phyloP scores from a whole-genome alignment of 2,888 invertebrate species.

The Chrysina gloriosa region DNA sequence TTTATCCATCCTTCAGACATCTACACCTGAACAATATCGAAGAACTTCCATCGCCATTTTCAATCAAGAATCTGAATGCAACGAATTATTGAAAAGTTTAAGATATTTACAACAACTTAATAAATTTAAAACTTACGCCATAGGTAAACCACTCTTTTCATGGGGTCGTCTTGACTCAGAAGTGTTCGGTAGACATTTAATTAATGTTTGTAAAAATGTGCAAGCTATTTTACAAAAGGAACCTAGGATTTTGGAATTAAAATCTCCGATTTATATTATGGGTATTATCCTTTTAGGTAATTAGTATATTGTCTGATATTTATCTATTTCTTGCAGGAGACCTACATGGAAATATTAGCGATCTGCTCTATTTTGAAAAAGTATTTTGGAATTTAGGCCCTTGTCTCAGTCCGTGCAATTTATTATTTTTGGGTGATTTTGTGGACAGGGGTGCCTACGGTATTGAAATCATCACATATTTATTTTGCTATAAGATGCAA shows the following conservation, averaged over 20 bases:
- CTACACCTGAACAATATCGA: conserved; percentile 44
- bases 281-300: conserved; percentile 58
- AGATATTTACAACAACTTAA: conserved; percentile 65
- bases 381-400: conserved; percentile 78
- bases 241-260: conserved; percentile 67
- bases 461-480: conserved; percentile 76
- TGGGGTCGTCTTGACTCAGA: conserved; percentile 60
- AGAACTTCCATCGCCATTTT: conserved; percentile 67
- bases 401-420: conserved; percentile 71
- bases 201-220: conserved; percentile 67
- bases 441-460: conserved; percentile 79
- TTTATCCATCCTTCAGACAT: conserved; percentile 28
- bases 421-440: conserved; percentile 82
- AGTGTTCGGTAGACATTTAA: conserved; percentile 66
- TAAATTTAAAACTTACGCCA: conserved; percentile 47
- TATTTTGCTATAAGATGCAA: conserved; percentile 77
- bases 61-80: conserved; percentile 68
- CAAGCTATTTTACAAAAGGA: conserved; percentile 67
- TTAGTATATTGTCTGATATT: not conserved
- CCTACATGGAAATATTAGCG: conserved; percentile 79
- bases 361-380: conserved; percentile 76
- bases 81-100: conserved; percentile 70
- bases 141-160: conserved; percentile 49
- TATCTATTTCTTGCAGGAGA: conserved; percentile 68
- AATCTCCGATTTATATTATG: conserved; percentile 70